Evolutionary conservation across 2,888 invertebrate genomes (phyloP).

Genomic region (Drosophila glabriapex): DNA sequence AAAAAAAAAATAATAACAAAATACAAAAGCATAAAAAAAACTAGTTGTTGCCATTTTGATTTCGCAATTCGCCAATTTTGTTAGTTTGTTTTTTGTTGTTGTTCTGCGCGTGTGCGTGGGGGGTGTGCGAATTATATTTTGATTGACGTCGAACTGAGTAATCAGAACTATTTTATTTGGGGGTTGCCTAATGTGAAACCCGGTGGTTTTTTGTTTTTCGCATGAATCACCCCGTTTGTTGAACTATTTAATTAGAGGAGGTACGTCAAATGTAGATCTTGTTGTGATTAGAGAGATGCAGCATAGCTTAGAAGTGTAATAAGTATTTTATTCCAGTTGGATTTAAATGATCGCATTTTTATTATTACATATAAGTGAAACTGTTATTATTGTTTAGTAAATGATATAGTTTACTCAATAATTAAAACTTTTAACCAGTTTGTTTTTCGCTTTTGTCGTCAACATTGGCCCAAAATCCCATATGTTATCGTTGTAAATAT

Average conservation of each 20-base stretch:
- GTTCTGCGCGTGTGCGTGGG: constrained; percentile 24
- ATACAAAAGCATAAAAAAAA: neutral
- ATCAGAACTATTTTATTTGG: constrained; percentile 57
- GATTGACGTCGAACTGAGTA: constrained; percentile 48
- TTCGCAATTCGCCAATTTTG: constrained; percentile 67
- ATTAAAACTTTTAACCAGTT: neutral
- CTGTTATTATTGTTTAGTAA: neutral
- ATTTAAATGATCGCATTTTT: neutral
- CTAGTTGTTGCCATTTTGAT: constrained; percentile 51
- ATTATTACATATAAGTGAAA: neutral
- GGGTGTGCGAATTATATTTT: constrained; percentile 60
- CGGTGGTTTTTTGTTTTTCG: constrained; percentile 14
- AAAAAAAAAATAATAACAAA: constrained; percentile 27
- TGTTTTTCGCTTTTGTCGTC: neutral
- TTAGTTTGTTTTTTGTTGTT: constrained; percentile 41
- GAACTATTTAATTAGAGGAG: constrained; percentile 6
- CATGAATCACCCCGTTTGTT: constrained; percentile 42
- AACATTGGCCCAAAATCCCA: neutral
- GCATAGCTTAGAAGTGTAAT: neutral
- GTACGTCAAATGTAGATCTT: constrained; percentile 9
- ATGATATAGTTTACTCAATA: neutral
- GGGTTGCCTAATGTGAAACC: constrained; percentile 48
- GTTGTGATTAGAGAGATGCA: neutral
- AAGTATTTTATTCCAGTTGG: neutral
- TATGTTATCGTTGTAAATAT: constrained; percentile 37